Conservation (phyloP, 2,113 vertebrate genomes). For the Macrotis lagotis region DNA sequence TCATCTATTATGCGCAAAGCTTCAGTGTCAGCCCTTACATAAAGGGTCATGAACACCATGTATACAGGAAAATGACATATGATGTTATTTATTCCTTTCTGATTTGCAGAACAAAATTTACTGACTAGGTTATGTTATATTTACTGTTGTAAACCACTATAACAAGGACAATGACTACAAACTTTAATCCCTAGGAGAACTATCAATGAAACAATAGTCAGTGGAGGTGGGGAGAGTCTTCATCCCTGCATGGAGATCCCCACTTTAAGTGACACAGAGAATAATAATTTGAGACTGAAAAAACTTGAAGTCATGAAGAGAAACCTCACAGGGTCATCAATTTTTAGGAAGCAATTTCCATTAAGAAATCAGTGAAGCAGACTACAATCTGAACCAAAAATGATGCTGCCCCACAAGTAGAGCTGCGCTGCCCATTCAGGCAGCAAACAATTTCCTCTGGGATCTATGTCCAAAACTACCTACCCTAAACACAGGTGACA, state of each 20-base stretch:
- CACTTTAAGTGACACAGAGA: not conserved
- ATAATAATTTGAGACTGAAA: slow-evolving; percentile 20
- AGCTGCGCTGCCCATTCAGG: not conserved
- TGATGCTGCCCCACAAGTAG: slow-evolving; percentile 45
- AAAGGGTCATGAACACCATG: not conserved
- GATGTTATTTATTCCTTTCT: slow-evolving; percentile 13
- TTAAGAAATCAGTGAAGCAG: slow-evolving; percentile 26
- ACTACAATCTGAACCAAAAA: slow-evolving; percentile 50
- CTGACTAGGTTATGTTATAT: not conserved
- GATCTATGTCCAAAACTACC: slow-evolving; percentile 12
- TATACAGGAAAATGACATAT: not conserved
- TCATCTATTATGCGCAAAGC: not conserved
- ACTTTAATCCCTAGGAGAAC: not conserved
- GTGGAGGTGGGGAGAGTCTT: slow-evolving; percentile 9
- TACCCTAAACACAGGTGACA: not conserved
- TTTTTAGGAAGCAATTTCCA: slow-evolving; percentile 12
- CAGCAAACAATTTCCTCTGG: slow-evolving; percentile 23
- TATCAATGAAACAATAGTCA: not conserved
- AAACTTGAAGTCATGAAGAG: slow-evolving; percentile 24
- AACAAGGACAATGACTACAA: not conserved
- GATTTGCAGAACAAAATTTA: not conserved
- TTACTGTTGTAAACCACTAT: not conserved
- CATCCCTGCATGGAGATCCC: not conserved
- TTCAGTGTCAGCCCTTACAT: not conserved
- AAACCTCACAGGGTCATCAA: slow-evolving; percentile 2